Evolutionary conservation across 2,113 vertebrate genomes (phyloP).

Genomic region (Platichthys flesus): DNA sequence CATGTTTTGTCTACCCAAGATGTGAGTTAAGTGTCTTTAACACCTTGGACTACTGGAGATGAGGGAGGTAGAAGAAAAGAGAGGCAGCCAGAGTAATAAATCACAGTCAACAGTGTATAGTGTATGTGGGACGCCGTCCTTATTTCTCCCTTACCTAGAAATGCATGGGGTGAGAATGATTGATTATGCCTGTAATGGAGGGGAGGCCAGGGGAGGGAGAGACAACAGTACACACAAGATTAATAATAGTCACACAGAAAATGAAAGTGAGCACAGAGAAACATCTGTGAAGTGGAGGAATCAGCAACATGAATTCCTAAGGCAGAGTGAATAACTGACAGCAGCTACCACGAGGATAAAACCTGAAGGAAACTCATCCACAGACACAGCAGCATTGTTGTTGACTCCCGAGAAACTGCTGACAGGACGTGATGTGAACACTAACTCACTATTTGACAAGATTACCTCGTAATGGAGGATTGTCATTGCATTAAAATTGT

Average conservation of each 20-base stretch:
- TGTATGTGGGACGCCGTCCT: constrained; percentile 45
- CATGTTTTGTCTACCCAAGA: constrained; percentile 22
- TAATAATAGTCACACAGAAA: constrained; percentile 74
- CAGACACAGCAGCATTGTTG: not conserved
- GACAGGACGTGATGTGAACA: no score
- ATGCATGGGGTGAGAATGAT: constrained; percentile 95
- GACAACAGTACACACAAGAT: constrained; percentile 67
- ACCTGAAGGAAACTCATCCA: not conserved
- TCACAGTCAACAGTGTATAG: constrained; percentile 34
- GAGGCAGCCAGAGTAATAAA: constrained; percentile 43
- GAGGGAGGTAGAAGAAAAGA: constrained; percentile 34
- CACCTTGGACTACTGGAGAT: constrained; percentile 31
- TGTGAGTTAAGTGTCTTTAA: constrained; percentile 33
- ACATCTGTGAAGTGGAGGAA: constrained; percentile 15
- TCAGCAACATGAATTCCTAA: constrained; percentile 1
- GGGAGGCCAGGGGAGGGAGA: constrained; percentile 80
- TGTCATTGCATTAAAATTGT: not conserved
- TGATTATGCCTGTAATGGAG: constrained; percentile 92
- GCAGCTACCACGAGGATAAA: not conserved
- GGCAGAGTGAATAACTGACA: constrained; percentile 1
- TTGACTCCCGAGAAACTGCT: no score
- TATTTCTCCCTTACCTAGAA: constrained; percentile 97
- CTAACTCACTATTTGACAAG: no score
- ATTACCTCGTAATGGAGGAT: no score
- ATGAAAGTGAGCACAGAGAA: constrained; percentile 29